A percentile compares a stretch with the other conserved stretches of the same genome.
Conservation (phyloP, 1,140 invertebrate genomes). For the Drosophila teissieri region DNA sequence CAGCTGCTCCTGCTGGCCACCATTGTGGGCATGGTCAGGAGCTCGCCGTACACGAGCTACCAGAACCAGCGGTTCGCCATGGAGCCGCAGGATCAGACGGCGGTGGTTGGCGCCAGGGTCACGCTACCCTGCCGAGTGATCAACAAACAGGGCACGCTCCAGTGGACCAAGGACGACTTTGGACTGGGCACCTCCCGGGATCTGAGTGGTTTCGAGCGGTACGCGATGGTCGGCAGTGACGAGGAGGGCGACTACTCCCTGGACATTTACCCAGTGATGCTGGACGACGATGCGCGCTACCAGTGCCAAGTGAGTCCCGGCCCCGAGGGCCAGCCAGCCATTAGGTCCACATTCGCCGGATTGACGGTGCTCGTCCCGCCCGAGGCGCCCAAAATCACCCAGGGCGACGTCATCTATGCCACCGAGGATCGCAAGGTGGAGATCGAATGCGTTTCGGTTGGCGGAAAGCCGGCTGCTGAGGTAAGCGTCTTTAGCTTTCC, state of each 20-base stretch:
- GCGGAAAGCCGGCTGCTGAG: slow-evolving; percentile 92
- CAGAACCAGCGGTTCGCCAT: slow-evolving; percentile 90
- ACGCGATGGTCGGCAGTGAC: slow-evolving; percentile 92
- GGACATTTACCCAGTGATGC: slow-evolving; percentile 89
- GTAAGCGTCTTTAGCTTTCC: slow-evolving; percentile 85
- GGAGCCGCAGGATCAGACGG: slow-evolving; percentile 92
- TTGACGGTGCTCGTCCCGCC: slow-evolving; percentile 91
- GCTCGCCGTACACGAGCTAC: slow-evolving; percentile 68
- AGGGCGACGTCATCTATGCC: slow-evolving; percentile 88
- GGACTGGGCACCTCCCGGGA: slow-evolving; percentile 91
- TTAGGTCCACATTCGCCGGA: slow-evolving; percentile 88
- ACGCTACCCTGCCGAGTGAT: slow-evolving; percentile 90
- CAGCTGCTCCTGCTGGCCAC: slow-evolving; percentile 22
- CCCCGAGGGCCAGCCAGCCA: slow-evolving; percentile 87
- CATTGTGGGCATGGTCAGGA: slow-evolving; percentile 8
- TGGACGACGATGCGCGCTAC: slow-evolving; percentile 91
- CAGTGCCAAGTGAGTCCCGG: slow-evolving; percentile 91
- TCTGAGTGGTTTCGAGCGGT: slow-evolving; percentile 91
- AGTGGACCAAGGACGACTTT: slow-evolving; percentile 94
- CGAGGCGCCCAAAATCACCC: slow-evolving; percentile 90
- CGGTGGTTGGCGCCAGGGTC: slow-evolving; percentile 89
- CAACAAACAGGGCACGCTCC: slow-evolving; percentile 90
- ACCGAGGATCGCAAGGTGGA: slow-evolving; percentile 91
- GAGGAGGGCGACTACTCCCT: slow-evolving; percentile 92
- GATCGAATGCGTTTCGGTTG: slow-evolving; percentile 90